Conservation (phyloP, 2,113 vertebrate genomes). For the Gobius niger region DNA sequence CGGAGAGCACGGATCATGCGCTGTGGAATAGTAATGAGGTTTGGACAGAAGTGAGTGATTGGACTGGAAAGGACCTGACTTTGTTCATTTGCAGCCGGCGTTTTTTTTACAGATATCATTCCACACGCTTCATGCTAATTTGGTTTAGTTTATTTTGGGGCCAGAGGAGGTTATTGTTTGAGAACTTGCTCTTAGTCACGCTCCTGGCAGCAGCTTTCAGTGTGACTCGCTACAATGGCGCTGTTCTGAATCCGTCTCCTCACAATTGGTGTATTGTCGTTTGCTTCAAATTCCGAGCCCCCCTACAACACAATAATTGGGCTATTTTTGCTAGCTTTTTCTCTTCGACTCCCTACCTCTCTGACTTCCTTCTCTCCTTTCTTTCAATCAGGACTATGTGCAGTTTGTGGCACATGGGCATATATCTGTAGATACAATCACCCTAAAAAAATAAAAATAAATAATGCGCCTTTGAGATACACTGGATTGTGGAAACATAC, state of each 20-base stretch:
- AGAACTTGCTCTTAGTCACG: constrained; percentile 22
- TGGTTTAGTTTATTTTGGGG: constrained; percentile 7
- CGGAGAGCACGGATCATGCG: background rate
- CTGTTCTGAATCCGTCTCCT: background rate
- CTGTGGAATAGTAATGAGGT: background rate
- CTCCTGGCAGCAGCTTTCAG: constrained; percentile 14
- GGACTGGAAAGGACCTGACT: background rate
- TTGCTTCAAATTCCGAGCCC: background rate
- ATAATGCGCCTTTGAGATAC: too few relatives aligned
- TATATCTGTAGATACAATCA: too few relatives aligned
- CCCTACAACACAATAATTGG: background rate
- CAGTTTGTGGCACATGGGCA: too few relatives aligned
- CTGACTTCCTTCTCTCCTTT: too few relatives aligned
- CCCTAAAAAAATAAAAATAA: too few relatives aligned
- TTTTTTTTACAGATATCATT: background rate
- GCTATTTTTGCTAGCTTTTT: background rate
- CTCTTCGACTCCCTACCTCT: background rate
- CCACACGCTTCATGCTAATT: background rate
- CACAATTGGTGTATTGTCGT: background rate
- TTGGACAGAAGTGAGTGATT: background rate
- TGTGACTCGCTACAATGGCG: constrained; percentile 19
- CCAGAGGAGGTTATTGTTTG: constrained; percentile 3
- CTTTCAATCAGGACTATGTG: too few relatives aligned
- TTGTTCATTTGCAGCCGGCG: background rate
- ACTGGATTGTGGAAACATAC: too few relatives aligned